Percentiles rank a stretch among this genome's conserved stretches.
Conservation (phyloP, 2,113 vertebrate species). For the Raphicerus campestris region DNA sequence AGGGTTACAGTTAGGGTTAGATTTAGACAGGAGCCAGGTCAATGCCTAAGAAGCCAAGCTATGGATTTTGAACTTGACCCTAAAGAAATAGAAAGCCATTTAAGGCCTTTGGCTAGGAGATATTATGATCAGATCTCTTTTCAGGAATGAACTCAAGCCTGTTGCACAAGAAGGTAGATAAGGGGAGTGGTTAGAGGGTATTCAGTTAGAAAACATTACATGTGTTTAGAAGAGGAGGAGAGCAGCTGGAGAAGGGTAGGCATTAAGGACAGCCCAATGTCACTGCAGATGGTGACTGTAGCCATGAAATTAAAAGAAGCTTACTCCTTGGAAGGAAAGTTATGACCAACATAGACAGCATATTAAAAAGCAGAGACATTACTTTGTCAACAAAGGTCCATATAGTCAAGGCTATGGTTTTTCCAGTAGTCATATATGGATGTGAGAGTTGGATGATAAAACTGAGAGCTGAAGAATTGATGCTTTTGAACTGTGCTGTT, state of each 20-base stretch:
- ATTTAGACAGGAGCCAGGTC: background rate
- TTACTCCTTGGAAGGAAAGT: background rate
- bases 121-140: background rate
- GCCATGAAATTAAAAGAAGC: background rate
- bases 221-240: background rate
- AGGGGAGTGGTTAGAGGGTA: background rate
- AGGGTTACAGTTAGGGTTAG: background rate
- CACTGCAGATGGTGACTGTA: background rate
- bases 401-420: background rate
- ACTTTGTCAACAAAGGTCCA: background rate
- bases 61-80: background rate
- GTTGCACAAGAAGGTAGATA: background rate
- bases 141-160: background rate
- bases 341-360: background rate
- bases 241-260: background rate
- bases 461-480: fast-evolving
- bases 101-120: background rate
- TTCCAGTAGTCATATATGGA: background rate
- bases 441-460: background rate
- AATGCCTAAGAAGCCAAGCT: background rate
- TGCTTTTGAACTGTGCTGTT: background rate
- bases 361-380: background rate
- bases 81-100: background rate
- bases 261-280: background rate
- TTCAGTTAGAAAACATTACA: background rate